phyloP scores from a whole-genome alignment of 2,113 vertebrate species.

The Mohoua ochrocephala region DNA sequence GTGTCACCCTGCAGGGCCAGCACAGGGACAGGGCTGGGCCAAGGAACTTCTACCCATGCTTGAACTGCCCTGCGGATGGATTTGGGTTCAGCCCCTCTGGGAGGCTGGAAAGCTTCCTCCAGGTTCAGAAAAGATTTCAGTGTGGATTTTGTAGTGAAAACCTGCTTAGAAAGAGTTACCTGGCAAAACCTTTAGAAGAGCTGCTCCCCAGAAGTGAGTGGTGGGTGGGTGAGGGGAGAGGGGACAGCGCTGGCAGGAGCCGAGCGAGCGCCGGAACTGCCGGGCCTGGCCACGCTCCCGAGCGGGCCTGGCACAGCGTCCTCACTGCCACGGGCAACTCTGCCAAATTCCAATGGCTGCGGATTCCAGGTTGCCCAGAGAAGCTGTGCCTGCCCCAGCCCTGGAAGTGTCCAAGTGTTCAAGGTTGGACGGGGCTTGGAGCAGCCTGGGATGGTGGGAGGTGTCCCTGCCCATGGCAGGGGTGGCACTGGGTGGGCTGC shows the following conservation, averaged over 20 bases:
- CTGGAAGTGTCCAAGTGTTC: background rate
- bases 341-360: background rate
- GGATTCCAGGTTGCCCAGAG: background rate
- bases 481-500: background rate
- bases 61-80: background rate
- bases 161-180: background rate
- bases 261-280: background rate
- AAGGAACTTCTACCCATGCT: background rate
- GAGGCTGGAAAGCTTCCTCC: background rate
- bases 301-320: background rate
- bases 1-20: background rate
- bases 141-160: background rate
- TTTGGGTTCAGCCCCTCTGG: background rate
- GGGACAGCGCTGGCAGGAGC: background rate
- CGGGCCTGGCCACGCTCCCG: background rate
- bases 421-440: fast-evolving
- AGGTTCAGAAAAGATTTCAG: background rate
- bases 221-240: background rate
- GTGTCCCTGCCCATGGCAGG: background rate
- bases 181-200: background rate
- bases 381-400: background rate
- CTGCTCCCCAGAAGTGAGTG: background rate
- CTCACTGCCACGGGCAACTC: background rate
- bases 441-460: background rate
- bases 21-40: background rate